Evolutionary conservation across 2,797 vertebrate genomes (phyloP), one percentile per base, ranked within the genome.

Genomic region (Antennarius maculatus): DNA sequence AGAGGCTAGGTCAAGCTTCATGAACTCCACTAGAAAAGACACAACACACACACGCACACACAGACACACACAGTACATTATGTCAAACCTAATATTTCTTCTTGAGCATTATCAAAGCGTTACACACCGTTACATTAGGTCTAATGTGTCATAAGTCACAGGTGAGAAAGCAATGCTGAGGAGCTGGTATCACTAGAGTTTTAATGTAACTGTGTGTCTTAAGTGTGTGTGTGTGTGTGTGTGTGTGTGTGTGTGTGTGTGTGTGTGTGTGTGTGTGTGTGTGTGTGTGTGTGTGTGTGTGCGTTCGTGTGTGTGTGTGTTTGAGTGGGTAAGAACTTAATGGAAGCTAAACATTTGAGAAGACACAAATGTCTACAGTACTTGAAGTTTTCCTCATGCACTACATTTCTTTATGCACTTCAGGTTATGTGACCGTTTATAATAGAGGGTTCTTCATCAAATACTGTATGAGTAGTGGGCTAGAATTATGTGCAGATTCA

Each of bases 1-100:
- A 68, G 95, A 97, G 29, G 93, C 91, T 74, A 97, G 92, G 89
- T 97, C 93, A 78, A 95, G 91, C 76, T 90, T 91, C 48, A 89
- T 77, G 80, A 96, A 97, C 72, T 96, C 94, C 89, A 95, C 97
- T 98, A 87, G 14, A 77, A 84, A 7, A 54, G 71, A 58, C 31
- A 23, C 23, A 23, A 75, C 45, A 83, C 64, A 85, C 27, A 79
- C 43, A 34, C 31, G 4, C 31, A 34, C 31, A 34, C 31, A 34
- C 31, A 75, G 1, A 13, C 51, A 58, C 69, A 74, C 53, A 41
- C 51, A 57, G 55, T 48, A 74, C 60, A 67, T 78, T 70, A 79
- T 69, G 74, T 70, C 58, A 77, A 80, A 77, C 53, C 42, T 76
- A 70, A 80, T 74, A 58, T 59, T 62, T 77, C 58, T 69, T 74